These are phyloP conservation scores for Notospermus geniculatus DNA, from an alignment of 1,140 invertebrate species.

Conservation along the genomic window DNA sequence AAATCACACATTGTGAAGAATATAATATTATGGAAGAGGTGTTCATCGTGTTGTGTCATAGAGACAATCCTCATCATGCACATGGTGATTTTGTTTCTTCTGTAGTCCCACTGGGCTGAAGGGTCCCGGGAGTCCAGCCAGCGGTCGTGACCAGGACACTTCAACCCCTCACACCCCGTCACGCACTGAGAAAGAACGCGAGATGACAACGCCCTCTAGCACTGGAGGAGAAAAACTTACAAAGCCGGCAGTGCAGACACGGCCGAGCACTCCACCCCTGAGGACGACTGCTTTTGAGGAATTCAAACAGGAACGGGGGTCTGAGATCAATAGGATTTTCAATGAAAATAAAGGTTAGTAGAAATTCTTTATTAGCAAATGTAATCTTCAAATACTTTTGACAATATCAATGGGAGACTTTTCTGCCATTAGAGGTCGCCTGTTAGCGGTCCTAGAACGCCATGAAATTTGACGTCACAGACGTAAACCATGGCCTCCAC, in stretches of 20 bases:
- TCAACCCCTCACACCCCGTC: slow-evolving; percentile 39
- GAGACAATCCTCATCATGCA: neutral
- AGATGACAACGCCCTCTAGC: slow-evolving; percentile 38
- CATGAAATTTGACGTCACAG: too few species aligned
- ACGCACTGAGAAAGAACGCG: slow-evolving; percentile 28
- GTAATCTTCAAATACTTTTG: neutral
- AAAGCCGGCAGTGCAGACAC: neutral
- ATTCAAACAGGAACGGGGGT: slow-evolving; percentile 53
- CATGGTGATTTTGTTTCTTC: slow-evolving; percentile 12
- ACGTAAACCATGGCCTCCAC: too few species aligned
- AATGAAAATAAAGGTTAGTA: slow-evolving; percentile 54
- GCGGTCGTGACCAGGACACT: slow-evolving; percentile 36
- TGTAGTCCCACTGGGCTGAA: slow-evolving; percentile 35
- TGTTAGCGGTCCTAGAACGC: too few species aligned
- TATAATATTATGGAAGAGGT: neutral
- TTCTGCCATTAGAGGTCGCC: too few species aligned
- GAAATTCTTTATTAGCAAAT: neutral
- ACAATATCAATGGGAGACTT: neutral
- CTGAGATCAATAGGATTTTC: slow-evolving; percentile 53
- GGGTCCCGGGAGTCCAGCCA: slow-evolving; percentile 20
- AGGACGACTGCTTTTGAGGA: slow-evolving; percentile 55
- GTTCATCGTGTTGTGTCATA: too few species aligned
- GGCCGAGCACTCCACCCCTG: slow-evolving; percentile 46
- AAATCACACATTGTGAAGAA: neutral
- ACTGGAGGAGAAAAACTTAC: slow-evolving; percentile 16